Evolutionary conservation across 2,113 vertebrate species (phyloP), one percentile per base, ranked within the genome.

Genomic region (Cheilinus undulatus): DNA sequence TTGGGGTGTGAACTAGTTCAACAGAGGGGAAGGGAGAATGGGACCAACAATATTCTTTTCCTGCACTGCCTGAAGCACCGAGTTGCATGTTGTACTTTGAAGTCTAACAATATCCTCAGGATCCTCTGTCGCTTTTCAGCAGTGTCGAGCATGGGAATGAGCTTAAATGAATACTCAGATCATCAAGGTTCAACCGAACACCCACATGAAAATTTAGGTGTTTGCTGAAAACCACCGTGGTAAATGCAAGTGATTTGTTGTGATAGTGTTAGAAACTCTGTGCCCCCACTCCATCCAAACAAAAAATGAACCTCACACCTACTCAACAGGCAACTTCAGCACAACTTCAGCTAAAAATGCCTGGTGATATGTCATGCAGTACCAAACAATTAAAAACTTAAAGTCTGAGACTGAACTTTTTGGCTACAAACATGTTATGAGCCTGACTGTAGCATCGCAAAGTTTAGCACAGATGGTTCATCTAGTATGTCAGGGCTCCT

Each of bases 1-100:
- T 43, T 60, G 12, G 36, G 54, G 43, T 43, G 32, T 76, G 69
- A 81, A 85, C 63, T 70, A 40, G 34, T 34, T 71, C 24, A 54
- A n/a, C 49, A 56, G 50, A 67, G 40, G 56, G 70, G 70, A 57
- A 64, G 42, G 34, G 52, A 60, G 62, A 76, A 52, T 42, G 34
- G 52, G 53, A 66, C 65, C 61, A 68, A 32, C 49, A 34, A 22
- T 48, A 28, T 36, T 23, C 48, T 52, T 65, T 58, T 38, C 34
- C 40, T 61, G 22, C 7, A 24, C 7, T 7, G 42, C 72, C 71
- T 63, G 5, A 10, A 69, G 64, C 56, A 53, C 19, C 0, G 0
- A 65, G 62, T 57, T 67, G 34, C 56, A 64, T 43, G 26, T 60
- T 32, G 42, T n/a, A 43, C 23, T 72, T 64, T 45, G 52, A 57